Percentiles rank a stretch among this genome's conserved stretches.
phyloP scores from a whole-genome alignment of 1,140 invertebrate genomes.

The Macrotrachela quadricornifera region DNA sequence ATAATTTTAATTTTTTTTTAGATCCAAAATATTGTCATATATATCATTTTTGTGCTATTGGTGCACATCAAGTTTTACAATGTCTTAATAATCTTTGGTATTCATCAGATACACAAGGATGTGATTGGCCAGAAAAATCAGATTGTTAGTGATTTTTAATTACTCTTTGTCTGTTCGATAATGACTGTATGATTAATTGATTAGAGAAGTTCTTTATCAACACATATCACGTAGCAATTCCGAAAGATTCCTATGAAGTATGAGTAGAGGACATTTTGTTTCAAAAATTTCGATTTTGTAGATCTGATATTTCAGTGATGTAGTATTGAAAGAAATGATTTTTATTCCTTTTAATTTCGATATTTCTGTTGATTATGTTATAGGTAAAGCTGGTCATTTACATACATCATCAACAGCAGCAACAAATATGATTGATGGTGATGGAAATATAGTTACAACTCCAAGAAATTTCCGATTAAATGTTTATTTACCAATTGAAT shows the following conservation, averaged over 20 bases:
- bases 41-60: slow-evolving; percentile 6
- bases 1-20: background rate
- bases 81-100: slow-evolving; percentile 2
- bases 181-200: background rate
- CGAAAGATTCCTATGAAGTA: too few relatives aligned
- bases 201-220: background rate
- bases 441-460: too few relatives aligned
- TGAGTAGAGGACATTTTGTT: too few relatives aligned
- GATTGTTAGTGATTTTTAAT: background rate
- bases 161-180: too few relatives aligned
- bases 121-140: slow-evolving; percentile 3
- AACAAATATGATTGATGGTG: too few relatives aligned
- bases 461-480: too few relatives aligned
- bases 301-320: background rate
- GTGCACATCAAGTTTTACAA: slow-evolving; percentile 3
- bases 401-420: too few relatives aligned
- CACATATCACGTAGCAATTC: background rate
- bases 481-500: slow-evolving; percentile 5
- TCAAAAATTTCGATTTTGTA: background rate
- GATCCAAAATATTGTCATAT: slow-evolving; percentile 3
- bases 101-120: background rate
- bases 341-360: too few relatives aligned
- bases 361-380: too few relatives aligned
- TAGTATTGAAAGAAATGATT: too few relatives aligned
- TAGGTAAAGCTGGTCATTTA: too few relatives aligned